Evolutionary conservation across 1,140 invertebrate species (phyloP).

Genomic region (Rhyacophila brunnea): DNA sequence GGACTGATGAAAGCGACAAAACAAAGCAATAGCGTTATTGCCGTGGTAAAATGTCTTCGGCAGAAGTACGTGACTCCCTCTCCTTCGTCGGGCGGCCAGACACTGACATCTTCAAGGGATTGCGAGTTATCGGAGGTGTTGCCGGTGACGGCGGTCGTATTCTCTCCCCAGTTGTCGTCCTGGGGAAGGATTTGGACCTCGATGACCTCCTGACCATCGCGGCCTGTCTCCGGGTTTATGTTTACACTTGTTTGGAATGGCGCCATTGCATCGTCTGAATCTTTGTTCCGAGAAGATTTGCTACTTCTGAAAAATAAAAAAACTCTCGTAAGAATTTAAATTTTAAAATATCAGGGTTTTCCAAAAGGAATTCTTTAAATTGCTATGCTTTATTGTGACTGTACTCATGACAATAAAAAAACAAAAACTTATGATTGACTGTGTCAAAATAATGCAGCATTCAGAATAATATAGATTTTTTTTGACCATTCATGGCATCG

Average conservation of each 20-base stretch:
- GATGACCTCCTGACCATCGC: constrained; percentile 77
- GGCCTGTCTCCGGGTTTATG: constrained; percentile 65
- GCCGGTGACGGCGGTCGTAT: constrained; percentile 94
- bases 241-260: constrained; percentile 80
- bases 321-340: no score
- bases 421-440: no score
- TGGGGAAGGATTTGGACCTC: constrained; percentile 91
- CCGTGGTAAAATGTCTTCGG: constrained; percentile 75
- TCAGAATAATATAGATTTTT: no score
- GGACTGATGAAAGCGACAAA: constrained; percentile 87
- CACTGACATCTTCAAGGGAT: constrained; percentile 86
- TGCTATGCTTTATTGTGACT: no score
- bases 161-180: constrained; percentile 98
- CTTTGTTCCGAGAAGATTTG: constrained; percentile 50
- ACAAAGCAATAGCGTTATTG: constrained; percentile 74
- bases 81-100: constrained; percentile 75
- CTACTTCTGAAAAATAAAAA: constrained; percentile 47
- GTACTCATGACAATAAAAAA: no score
- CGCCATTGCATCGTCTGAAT: constrained; percentile 59
- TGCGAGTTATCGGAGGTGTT: constrained; percentile 94
- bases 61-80: constrained; percentile 71
- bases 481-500: no score
- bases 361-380: no score
- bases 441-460: no score
- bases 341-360: no score